phyloP scores from a whole-genome alignment of 2,113 vertebrate genomes.

The Casuarius casuarius region DNA sequence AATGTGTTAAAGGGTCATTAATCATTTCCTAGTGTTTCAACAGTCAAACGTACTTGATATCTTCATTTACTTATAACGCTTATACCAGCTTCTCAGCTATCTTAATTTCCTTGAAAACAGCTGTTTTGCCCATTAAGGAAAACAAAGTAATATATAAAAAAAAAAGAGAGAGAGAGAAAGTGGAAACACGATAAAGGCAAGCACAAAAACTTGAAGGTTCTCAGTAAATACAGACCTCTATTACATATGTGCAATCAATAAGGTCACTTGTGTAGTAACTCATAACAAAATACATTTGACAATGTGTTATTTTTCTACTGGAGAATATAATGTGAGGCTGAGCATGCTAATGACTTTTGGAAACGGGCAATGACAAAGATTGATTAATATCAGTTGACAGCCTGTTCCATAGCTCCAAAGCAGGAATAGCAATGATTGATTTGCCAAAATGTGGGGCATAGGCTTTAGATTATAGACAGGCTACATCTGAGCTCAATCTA shows the following conservation, averaged over 20 bases:
- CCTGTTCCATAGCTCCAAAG: slow-evolving; percentile 27
- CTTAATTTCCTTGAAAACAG: slow-evolving; percentile 41
- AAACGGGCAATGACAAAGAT: slow-evolving; percentile 63
- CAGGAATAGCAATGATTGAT: slow-evolving; percentile 71
- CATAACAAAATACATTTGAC: slow-evolving; percentile 54
- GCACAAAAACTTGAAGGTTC: neutral
- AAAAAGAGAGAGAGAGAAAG: neutral
- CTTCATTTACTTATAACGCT: neutral
- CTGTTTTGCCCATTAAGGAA: slow-evolving; percentile 7
- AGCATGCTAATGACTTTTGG: slow-evolving; percentile 71
- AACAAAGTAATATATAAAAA: neutral
- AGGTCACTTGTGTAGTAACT: slow-evolving; percentile 54
- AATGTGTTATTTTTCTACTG: slow-evolving; percentile 64
- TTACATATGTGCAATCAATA: slow-evolving; percentile 2
- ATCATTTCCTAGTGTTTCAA: slow-evolving; percentile 37
- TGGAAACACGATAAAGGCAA: neutral
- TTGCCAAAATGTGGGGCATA: slow-evolving; percentile 61
- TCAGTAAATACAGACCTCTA: slow-evolving; percentile 3
- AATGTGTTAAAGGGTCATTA: slow-evolving; percentile 51
- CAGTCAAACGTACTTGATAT: slow-evolving; percentile 7
- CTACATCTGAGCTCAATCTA: slow-evolving; percentile 41
- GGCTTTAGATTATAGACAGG: slow-evolving; percentile 37
- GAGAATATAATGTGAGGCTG: slow-evolving; percentile 60
- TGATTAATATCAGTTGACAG: slow-evolving; percentile 76
- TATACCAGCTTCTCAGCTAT: slow-evolving; percentile 1